Percentiles rank a stretch among this genome's conserved stretches.
phyloP scores from a whole-genome alignment of 2,888 invertebrate species.

The Dryobota labecula region DNA sequence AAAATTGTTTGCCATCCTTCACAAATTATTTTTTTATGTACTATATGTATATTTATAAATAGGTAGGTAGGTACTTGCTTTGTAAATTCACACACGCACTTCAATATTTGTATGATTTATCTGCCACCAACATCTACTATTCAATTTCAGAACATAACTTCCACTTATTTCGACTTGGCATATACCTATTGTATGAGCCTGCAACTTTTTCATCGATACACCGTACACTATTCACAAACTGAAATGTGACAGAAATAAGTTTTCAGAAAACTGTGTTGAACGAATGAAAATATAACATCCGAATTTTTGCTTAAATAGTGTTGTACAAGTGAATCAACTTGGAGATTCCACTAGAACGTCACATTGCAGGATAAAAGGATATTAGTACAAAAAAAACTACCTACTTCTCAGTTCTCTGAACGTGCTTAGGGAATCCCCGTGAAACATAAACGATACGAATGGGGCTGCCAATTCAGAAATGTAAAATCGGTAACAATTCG shows the following conservation, averaged over 20 bases:
- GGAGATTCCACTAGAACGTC: neutral
- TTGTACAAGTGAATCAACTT: neutral
- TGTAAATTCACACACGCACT: neutral
- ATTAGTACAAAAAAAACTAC: too few relatives aligned
- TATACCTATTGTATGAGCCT: neutral
- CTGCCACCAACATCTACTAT: neutral
- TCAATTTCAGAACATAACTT: neutral
- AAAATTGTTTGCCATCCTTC: neutral
- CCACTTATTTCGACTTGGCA: neutral
- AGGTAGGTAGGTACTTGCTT: slow-evolving; percentile 1
- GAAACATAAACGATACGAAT: neutral
- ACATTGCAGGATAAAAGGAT: neutral
- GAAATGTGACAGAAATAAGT: neutral
- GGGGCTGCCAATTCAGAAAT: neutral
- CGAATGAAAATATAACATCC: neutral
- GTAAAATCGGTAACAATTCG: neutral
- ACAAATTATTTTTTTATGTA: neutral
- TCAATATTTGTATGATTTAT: neutral
- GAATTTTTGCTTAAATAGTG: neutral
- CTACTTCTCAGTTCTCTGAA: too few relatives aligned
- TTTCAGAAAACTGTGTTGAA: neutral
- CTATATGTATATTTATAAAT: slow-evolving; percentile 1
- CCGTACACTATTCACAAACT: neutral
- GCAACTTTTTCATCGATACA: neutral
- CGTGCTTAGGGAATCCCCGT: neutral